Evolutionary conservation across 2,888 invertebrate genomes (phyloP).

Genomic region (Cheilosia vernalis): DNA sequence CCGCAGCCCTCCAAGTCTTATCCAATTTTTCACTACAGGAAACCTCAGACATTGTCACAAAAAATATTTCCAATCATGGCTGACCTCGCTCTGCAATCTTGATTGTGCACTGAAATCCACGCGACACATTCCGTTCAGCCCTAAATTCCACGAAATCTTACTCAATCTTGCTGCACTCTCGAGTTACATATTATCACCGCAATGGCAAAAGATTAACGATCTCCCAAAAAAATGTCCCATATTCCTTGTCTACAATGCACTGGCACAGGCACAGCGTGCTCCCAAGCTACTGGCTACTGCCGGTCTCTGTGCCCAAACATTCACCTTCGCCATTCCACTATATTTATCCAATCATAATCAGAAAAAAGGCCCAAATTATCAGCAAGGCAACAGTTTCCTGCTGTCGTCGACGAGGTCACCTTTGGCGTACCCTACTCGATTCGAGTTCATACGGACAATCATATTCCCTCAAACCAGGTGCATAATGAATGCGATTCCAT

Average conservation of each 20-base stretch:
- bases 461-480: constrained; percentile 58
- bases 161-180: constrained; percentile 24
- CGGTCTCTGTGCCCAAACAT: constrained; percentile 15
- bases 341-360: constrained; percentile 57
- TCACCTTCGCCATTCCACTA: constrained; percentile 38
- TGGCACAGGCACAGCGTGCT: constrained; percentile 2
- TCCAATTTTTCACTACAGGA: too few species aligned
- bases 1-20: too few species aligned
- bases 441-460: constrained; percentile 1
- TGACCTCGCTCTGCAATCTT: neutral
- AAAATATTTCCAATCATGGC: neutral
- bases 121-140: constrained; percentile 26
- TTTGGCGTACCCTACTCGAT: constrained; percentile 30
- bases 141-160: constrained; percentile 38
- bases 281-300: constrained; percentile 4
- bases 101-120: constrained; percentile 19
- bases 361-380: constrained; percentile 27
- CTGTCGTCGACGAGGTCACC: constrained; percentile 51
- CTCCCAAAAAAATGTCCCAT: constrained; percentile 26
- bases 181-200: constrained; percentile 60
- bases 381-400: constrained; percentile 36
- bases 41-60: too few species aligned
- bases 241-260: constrained; percentile 10
- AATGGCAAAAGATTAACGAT: constrained; percentile 55
- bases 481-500: constrained; percentile 35